Base-by-base conservation (phyloP, 2,113 vertebrate species). In the Rynchops niger region DNA sequence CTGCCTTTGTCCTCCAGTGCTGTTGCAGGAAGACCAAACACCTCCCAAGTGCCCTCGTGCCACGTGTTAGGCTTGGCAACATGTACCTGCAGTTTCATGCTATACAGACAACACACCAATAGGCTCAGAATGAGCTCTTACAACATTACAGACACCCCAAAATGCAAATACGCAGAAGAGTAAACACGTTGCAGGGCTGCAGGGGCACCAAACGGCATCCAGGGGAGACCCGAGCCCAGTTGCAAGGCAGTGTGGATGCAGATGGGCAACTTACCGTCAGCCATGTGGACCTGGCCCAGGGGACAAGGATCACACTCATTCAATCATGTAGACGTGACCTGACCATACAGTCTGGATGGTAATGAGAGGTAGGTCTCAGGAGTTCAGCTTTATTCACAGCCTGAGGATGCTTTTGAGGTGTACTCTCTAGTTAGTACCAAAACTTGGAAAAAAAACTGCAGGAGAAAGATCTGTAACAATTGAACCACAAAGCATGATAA, bases 171-270 rank as follows among this genome's bases (percentile, higher is more conserved):
- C 7, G 12, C 19, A 29, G 38, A 62, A 67, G 8, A 83, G 7
- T 26, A 80, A 61, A 18, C 27, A 69, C 4, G 1, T 15, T 82
- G 66, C 16, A 71, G 61, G 42, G 18, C 38, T 62, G 27, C 14
- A 66, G 50, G 50, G 12, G 8, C 17, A 53, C 40, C 17, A 77
- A 43, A 45, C 0, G 2, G 19, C 45, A 56, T 65, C 36, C 19
- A 34, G 7, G 23, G 43, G 22, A 69, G n/a, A 72, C 12, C 18
- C 7, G 1, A 5, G n/a, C 66, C 14, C 0, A 3, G 18, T 11
- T n/a, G 26, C 72, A 84, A 66, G 18, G 45, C 12, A 22, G 9
- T 4, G 15, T 71, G 34, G 53, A 20, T 34, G 19, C 32, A 16
- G 12, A 43, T 32, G 50, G 21, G n/a, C 45, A 82, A 6, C 19